Conservation (phyloP, 1,140 invertebrate species). For the Lasioglossum albipes region DNA sequence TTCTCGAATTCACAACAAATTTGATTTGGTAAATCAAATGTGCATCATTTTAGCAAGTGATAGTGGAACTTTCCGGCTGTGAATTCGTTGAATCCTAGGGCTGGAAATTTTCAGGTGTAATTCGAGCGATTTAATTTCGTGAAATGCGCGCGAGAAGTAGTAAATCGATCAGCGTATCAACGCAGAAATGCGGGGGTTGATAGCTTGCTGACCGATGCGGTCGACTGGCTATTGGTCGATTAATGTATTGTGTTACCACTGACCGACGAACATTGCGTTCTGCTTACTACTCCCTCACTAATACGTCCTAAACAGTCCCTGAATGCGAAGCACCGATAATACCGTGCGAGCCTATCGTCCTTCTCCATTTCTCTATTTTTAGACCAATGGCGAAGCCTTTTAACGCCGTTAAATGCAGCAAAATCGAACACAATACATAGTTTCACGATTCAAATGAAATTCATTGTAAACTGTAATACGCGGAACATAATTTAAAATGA, state of each 20-base stretch:
- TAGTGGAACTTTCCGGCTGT: too few relatives aligned
- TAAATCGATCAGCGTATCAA: not conserved
- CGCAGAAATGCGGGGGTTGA: constrained; percentile 13
- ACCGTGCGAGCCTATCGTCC: not conserved
- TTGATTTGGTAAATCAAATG: too few relatives aligned
- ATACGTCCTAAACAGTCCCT: constrained; percentile 19
- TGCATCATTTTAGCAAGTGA: too few relatives aligned
- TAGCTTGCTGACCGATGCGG: constrained; percentile 24
- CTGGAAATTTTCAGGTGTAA: not conserved
- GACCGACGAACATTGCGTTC: constrained; percentile 22
- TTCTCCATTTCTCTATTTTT: not conserved
- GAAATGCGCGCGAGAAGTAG: not conserved
- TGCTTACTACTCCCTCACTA: constrained; percentile 45
- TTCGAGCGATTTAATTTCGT: not conserved
- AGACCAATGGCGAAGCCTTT: too few relatives aligned
- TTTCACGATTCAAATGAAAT: not conserved
- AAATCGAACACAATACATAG: too few relatives aligned
- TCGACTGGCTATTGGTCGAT: constrained; percentile 40
- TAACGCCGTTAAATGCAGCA: too few relatives aligned
- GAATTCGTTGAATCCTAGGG: not conserved
- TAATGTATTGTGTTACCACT: constrained; percentile 42
- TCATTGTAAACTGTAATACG: not conserved
- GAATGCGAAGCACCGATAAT: constrained; percentile 17
- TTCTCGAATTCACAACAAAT: too few relatives aligned
- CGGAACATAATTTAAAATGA: too few relatives aligned